phyloP scores from a whole-genome alignment of 92 coral and sea anemone species.

The Isaurus tuberculatus region DNA sequence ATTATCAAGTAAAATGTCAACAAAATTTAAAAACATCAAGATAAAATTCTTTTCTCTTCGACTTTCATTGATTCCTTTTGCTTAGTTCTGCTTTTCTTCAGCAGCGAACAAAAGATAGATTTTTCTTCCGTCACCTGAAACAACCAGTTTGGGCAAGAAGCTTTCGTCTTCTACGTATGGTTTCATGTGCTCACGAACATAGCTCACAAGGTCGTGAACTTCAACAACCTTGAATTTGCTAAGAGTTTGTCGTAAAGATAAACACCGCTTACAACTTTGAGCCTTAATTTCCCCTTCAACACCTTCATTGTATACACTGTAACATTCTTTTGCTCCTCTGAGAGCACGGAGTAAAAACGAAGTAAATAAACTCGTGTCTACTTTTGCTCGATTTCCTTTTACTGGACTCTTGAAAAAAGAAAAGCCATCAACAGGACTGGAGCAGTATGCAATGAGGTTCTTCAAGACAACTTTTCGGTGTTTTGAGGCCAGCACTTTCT shows the following conservation, averaged over 20 bases:
- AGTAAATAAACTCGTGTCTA: background rate
- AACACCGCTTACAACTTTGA: background rate
- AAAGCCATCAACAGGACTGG: background rate
- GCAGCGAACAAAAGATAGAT: background rate
- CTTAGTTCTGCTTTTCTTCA: background rate
- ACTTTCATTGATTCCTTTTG: too few relatives aligned
- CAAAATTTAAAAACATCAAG: too few relatives aligned
- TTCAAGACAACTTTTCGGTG: background rate
- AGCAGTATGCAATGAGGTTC: conserved; percentile 13
- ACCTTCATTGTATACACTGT: background rate
- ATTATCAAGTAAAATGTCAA: too few relatives aligned
- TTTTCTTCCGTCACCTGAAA: background rate
- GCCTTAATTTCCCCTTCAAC: background rate
- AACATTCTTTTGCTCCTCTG: background rate
- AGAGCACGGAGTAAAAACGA: background rate
- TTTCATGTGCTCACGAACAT: conserved; percentile 1
- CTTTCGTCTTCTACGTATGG: background rate
- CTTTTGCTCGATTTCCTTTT: background rate
- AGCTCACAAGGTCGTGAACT: conserved; percentile 12
- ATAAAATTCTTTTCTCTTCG: too few relatives aligned
- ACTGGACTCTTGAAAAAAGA: background rate
- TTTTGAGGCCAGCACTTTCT: background rate
- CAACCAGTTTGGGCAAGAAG: conserved; percentile 1
- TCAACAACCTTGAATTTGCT: background rate
- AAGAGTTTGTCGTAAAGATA: background rate